Percentiles rank a stretch among this genome's conserved stretches.
Conservation (phyloP, 2,113 vertebrate genomes). For the Entomyzon cyanotis region DNA sequence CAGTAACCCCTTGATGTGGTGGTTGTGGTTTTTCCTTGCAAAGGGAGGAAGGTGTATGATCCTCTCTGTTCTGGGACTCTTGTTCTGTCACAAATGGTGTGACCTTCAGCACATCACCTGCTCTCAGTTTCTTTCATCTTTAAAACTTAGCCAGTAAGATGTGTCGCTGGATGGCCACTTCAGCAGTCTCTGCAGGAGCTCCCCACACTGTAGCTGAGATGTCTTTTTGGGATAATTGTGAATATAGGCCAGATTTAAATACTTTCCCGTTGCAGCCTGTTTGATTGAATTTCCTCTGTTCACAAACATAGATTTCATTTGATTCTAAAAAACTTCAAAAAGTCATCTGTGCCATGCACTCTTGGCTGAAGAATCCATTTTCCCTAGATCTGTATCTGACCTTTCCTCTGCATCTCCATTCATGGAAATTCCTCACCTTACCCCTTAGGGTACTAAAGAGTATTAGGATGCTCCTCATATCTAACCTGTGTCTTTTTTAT, state of each 20-base stretch:
- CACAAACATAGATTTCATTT: not conserved
- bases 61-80: not conserved
- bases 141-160: not conserved
- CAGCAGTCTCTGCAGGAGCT: not conserved
- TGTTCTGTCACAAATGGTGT: not conserved
- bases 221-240: not conserved
- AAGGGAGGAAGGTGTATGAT: constrained; percentile 13
- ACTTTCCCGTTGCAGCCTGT: not conserved
- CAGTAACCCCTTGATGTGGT: constrained; percentile 38
- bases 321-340: not conserved
- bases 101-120: constrained; percentile 41
- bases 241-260: not conserved
- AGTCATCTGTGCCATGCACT: not conserved
- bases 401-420: not conserved
- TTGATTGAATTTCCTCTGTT: not conserved
- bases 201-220: not conserved
- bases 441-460: not conserved
- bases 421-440: not conserved
- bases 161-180: not conserved
- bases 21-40: constrained; percentile 25
- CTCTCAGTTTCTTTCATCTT: not conserved
- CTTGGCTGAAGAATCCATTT: not conserved
- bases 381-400: not conserved
- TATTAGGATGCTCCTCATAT: not conserved
- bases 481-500: not conserved